Evolutionary conservation across 2,888 invertebrate species (phyloP).

Genomic region (Anagyrus pseudococci): DNA sequence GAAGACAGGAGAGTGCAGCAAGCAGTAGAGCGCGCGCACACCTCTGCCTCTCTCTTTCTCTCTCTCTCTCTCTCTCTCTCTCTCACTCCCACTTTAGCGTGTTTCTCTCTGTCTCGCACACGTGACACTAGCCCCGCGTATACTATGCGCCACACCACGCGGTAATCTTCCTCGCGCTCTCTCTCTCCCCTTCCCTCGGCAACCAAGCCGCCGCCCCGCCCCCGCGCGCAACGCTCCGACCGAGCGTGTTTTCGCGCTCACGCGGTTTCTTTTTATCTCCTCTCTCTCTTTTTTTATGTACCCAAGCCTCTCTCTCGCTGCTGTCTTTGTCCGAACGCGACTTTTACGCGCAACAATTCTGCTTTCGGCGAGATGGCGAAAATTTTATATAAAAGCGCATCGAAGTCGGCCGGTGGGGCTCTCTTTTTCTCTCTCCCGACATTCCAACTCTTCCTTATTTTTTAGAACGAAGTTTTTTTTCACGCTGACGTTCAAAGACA

Average conservation of each 20-base stretch:
- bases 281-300: background rate
- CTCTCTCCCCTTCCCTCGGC: background rate
- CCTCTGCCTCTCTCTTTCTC: background rate
- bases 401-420: background rate
- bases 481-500: no score
- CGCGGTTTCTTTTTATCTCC: background rate
- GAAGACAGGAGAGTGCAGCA: no score
- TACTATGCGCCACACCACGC: background rate
- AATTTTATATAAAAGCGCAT: no score
- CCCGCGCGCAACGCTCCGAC: background rate
- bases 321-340: background rate
- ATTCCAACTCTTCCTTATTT: background rate
- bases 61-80: constrained; percentile 6
- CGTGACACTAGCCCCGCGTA: background rate
- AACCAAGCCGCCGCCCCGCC: background rate
- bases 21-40: no score
- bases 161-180: background rate
- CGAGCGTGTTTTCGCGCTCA: background rate
- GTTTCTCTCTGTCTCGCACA: background rate
- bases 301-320: background rate
- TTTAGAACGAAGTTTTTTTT: no score
- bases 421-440: background rate
- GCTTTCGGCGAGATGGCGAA: no score
- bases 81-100: background rate
- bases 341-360: background rate